Evolutionary conservation across 2,888 invertebrate genomes (phyloP).

Genomic region (Drosophila sordidula): DNA sequence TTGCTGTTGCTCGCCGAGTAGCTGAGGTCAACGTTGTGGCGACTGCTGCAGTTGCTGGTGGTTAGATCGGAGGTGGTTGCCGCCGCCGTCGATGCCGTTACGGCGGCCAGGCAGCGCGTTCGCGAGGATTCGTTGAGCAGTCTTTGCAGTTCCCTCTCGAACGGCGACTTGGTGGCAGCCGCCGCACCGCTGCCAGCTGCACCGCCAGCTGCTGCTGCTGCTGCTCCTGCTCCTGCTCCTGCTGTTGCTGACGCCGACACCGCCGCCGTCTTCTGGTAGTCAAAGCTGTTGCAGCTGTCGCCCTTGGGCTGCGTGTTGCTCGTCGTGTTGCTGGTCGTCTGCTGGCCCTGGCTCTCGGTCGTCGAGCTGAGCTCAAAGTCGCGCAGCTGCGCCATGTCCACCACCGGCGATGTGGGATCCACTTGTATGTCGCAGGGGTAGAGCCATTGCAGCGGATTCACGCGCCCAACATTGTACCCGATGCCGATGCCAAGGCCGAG

Average conservation of each 20-base stretch:
- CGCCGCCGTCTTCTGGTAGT: constrained; percentile 84
- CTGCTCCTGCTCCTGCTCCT: background rate
- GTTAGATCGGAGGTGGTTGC: constrained; percentile 58
- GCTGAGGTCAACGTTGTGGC: constrained; percentile 82
- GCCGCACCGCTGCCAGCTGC: constrained; percentile 49
- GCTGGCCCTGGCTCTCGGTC: constrained; percentile 86
- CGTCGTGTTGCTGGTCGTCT: constrained; percentile 84
- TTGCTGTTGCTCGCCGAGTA: constrained; percentile 84
- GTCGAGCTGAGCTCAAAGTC: constrained; percentile 85
- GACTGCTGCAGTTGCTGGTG: constrained; percentile 82
- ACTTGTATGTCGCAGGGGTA: constrained; percentile 89
- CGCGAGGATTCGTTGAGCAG: constrained; percentile 88
- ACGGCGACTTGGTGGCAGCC: constrained; percentile 87
- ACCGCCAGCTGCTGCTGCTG: background rate
- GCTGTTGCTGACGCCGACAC: constrained; percentile 18
- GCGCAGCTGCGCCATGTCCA: constrained; percentile 83
- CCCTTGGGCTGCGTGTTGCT: constrained; percentile 87
- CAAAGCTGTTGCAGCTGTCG: constrained; percentile 88
- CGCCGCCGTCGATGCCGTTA: constrained; percentile 55
- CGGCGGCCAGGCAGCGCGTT: constrained; percentile 73
- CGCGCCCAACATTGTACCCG: constrained; percentile 51
- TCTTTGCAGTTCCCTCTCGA: constrained; percentile 92
- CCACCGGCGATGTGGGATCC: constrained; percentile 83
- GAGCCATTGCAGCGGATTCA: constrained; percentile 87
- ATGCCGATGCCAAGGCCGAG: constrained; percentile 8